Evolutionary conservation across 2,797 vertebrate species (phyloP).

Genomic region (Sebastes diaconus): DNA sequence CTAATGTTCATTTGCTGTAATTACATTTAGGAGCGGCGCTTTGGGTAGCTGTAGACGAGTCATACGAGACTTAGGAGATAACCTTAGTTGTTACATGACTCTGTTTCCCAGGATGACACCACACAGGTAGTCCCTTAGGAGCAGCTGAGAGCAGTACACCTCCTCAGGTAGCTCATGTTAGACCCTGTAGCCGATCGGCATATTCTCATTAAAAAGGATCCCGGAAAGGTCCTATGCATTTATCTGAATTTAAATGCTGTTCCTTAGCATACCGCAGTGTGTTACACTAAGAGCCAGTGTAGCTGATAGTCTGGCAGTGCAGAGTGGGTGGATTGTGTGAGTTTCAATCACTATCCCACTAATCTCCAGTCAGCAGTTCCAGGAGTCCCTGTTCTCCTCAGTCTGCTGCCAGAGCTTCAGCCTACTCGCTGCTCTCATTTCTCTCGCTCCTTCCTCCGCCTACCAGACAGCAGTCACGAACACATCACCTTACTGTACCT

Average conservation of each 20-base stretch:
- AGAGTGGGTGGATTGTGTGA: constrained; percentile 54
- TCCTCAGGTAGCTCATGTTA: constrained; percentile 44
- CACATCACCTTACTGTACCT: constrained; percentile 37
- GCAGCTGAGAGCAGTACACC: constrained; percentile 9
- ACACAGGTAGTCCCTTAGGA: constrained; percentile 36
- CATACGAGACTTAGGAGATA: constrained; percentile 20
- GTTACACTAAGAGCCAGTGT: constrained; percentile 4
- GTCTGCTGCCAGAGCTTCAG: constrained; percentile 42
- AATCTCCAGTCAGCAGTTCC: constrained; percentile 61
- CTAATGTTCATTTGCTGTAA: constrained; percentile 51
- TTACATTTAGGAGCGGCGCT: constrained; percentile 45
- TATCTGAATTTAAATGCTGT: constrained; percentile 17
- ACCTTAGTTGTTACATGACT: constrained; percentile 29
- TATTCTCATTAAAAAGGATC: constrained; percentile 36
- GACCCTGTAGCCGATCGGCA: constrained; percentile 6
- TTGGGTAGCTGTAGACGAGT: constrained; percentile 7
- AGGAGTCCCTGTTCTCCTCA: constrained; percentile 54
- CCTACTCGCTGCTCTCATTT: constrained; percentile 59
- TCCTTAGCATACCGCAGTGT: not conserved
- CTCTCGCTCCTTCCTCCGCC: constrained; percentile 16
- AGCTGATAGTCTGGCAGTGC: constrained; percentile 22
- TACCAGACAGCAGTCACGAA: constrained; percentile 34
- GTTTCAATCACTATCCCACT: constrained; percentile 63
- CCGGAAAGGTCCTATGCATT: constrained; percentile 5
- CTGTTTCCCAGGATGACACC: constrained; percentile 20